Evolutionary conservation across 2,113 vertebrate genomes (phyloP), one percentile per base, ranked within the genome.

Genomic region (Nipponia nippon): DNA sequence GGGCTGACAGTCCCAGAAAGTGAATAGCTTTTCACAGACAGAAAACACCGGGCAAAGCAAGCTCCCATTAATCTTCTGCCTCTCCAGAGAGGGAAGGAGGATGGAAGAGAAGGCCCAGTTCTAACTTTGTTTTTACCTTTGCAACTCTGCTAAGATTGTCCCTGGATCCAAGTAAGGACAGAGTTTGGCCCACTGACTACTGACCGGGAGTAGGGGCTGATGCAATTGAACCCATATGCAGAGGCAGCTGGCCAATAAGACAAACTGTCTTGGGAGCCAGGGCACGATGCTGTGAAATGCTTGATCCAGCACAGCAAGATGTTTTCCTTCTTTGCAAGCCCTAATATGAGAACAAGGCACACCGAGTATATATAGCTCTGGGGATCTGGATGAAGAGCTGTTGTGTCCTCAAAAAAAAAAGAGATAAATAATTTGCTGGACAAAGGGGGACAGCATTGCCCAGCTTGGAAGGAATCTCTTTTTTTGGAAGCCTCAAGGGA

Each of bases 261-360:
- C 70, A 96, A 90, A 90, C 79, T 79, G 70, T 80, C 90, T 93
- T 73, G 82, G 82, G 92, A 96, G 96, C 95, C 93, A 96, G 95
- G 87, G 82, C 96, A 96, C 70, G 26, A 90, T 88, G 75, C 88
- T 88, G 71, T 88, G 93, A 96, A 94, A 95, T 88, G 87, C 58
- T 77, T 96, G 93, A 91, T 94, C 92, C 90, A 93, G 78, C 79
- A 83, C 66, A 97, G 85, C 84, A 88, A 95, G 95, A 95, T 96
- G 93, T 93, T 91, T 96, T 96, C 91, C 92, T 91, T 95, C 93
- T 91, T 90, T 90, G 78, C 87, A 94, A 97, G 25, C 14, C 84
- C 90, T 96, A 97, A 93, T 91, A 95, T 77, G 70, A 97, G 84
- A 96, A 88, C 85, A 95, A 94, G 84, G 58, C 91, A 90, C 71